phyloP scores from a whole-genome alignment of 2,888 invertebrate genomes.

The Leptothorax acervorum region DNA sequence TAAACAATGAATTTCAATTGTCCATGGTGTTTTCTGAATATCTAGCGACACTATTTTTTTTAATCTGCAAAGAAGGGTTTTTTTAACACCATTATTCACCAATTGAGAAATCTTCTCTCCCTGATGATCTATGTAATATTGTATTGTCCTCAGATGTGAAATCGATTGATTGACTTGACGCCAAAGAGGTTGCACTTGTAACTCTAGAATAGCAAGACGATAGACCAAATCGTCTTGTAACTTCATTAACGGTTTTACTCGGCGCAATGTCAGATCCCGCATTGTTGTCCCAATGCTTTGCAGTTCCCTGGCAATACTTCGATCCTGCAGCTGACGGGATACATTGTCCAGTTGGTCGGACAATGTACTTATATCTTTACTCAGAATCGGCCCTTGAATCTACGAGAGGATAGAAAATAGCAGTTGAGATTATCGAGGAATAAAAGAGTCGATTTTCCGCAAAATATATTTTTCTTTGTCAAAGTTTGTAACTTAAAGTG shows the following conservation, averaged over 20 bases:
- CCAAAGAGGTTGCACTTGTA: slow-evolving; percentile 90
- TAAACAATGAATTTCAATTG: neutral
- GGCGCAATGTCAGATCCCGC: slow-evolving; percentile 88
- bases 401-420: slow-evolving; percentile 78
- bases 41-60: slow-evolving; percentile 54
- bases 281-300: slow-evolving; percentile 90
- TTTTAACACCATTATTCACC: slow-evolving; percentile 85
- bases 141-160: slow-evolving; percentile 91
- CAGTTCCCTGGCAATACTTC: slow-evolving; percentile 90
- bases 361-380: slow-evolving; percentile 89
- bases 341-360: slow-evolving; percentile 90
- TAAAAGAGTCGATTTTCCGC: neutral
- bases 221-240: slow-evolving; percentile 91
- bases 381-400: slow-evolving; percentile 88
- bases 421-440: neutral
- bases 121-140: slow-evolving; percentile 91
- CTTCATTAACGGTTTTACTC: slow-evolving; percentile 90
- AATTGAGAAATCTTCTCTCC: slow-evolving; percentile 90
- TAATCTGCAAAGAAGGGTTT: neutral
- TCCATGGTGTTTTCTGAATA: neutral
- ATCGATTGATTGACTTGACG: slow-evolving; percentile 91
- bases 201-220: slow-evolving; percentile 91
- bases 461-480: neutral
- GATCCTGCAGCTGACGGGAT: slow-evolving; percentile 90
- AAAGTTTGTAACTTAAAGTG: neutral